Evolutionary conservation across 2,797 vertebrate genomes (phyloP).

Genomic region (Dendrocincla tyrannina): DNA sequence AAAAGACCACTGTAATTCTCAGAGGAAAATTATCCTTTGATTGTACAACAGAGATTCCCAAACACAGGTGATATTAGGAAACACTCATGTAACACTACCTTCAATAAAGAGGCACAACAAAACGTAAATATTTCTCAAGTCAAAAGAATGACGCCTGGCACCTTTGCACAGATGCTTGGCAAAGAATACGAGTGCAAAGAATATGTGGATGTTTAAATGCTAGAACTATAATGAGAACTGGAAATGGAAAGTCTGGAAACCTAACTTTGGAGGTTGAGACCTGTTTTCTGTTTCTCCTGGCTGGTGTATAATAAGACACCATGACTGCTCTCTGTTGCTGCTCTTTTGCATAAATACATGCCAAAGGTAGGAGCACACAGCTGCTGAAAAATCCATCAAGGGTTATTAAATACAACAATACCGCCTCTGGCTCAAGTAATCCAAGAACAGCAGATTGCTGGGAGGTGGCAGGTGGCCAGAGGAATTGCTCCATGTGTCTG

Average conservation of each 20-base stretch:
- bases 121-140: background rate
- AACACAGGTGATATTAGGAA: conserved; percentile 22
- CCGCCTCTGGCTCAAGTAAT: background rate
- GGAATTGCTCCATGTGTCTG: accelerated
- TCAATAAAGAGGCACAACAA: conserved; percentile 22
- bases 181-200: background rate
- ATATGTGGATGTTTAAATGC: background rate
- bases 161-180: background rate
- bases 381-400: conserved; percentile 43
- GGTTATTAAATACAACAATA: conserved; percentile 20
- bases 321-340: background rate
- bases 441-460: background rate
- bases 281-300: conserved; percentile 27
- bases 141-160: conserved; percentile 25
- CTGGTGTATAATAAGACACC: background rate
- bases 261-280: background rate
- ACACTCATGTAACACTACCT: conserved; percentile 43
- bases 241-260: conserved; percentile 43
- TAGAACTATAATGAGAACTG: background rate
- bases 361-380: conserved; percentile 49
- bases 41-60: conserved; percentile 1
- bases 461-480: background rate
- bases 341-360: conserved; percentile 12
- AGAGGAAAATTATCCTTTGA: conserved; percentile 29
- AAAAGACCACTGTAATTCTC: conserved; percentile 13